phyloP scores from a whole-genome alignment of 2,113 vertebrate genomes.

The Bufo gargarizans region DNA sequence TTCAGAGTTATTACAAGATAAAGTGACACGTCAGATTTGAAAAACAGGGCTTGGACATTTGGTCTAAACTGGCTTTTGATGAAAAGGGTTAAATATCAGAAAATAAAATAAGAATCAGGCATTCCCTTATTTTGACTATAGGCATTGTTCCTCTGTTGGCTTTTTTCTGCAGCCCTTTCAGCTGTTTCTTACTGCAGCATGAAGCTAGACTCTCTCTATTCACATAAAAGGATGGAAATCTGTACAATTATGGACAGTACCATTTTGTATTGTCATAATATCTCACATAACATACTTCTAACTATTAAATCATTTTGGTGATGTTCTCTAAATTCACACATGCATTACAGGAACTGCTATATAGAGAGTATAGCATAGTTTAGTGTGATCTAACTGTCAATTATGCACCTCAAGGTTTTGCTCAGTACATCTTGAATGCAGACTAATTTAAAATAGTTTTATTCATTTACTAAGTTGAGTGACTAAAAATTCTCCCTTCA shows the following conservation, averaged over 20 bases:
- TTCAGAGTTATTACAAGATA: too few relatives aligned
- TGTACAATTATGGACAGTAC: conserved; percentile 2
- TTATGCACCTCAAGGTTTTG: conserved; percentile 30
- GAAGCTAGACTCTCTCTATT: neutral
- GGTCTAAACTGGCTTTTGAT: too few relatives aligned
- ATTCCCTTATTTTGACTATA: neutral
- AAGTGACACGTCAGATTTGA: too few relatives aligned
- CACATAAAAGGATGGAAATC: neutral
- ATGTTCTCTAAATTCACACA: conserved; percentile 9
- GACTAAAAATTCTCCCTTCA: neutral
- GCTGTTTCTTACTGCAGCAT: neutral
- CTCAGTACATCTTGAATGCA: neutral
- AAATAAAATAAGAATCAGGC: neutral
- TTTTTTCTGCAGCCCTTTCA: neutral
- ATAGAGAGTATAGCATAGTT: conserved; percentile 18
- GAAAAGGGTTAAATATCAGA: neutral
- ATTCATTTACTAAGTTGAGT: neutral
- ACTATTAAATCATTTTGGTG: neutral
- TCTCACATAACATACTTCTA: neutral
- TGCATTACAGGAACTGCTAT: conserved; percentile 1
- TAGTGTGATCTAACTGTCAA: conserved; percentile 44
- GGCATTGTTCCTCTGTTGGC: neutral
- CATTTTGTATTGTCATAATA: neutral
- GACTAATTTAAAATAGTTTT: conserved; percentile 23
- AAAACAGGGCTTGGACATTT: too few relatives aligned